Conservation (phyloP, 1,140 invertebrate species). For the Drosophila ohnishii region DNA sequence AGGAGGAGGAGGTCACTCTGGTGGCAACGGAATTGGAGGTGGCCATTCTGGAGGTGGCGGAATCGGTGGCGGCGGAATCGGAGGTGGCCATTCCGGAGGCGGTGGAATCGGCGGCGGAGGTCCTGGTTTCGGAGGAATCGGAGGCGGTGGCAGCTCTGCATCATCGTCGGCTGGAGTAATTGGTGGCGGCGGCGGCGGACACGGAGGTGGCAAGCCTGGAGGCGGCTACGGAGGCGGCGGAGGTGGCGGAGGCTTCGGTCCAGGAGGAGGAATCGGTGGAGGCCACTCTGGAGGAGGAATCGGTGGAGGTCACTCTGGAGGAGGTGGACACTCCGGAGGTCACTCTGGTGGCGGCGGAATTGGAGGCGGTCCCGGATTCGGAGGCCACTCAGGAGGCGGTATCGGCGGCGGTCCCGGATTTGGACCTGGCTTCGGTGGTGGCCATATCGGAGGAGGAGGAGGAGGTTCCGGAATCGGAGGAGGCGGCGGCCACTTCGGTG, state of each 20-base stretch:
- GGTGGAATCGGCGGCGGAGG: constrained; percentile 8
- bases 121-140: constrained; percentile 7
- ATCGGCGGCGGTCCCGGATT: constrained; percentile 8
- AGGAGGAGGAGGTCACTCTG: constrained; percentile 30
- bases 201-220: constrained; percentile 12
- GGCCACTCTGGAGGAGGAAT: not conserved
- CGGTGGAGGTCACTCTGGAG: constrained; percentile 7
- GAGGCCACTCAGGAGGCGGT: constrained; percentile 17
- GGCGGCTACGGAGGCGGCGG: constrained; percentile 5
- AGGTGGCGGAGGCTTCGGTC: constrained; percentile 10
- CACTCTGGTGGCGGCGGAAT: not conserved
- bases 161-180: constrained; percentile 25
- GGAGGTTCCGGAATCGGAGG: constrained; percentile 20
- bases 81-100: constrained; percentile 7
- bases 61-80: constrained; percentile 4
- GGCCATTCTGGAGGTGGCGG: constrained; percentile 19
- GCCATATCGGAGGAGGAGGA: not conserved
- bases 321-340: not conserved
- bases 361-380: constrained; percentile 4
- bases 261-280: constrained; percentile 13
- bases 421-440: constrained; percentile 20
- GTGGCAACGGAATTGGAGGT: constrained; percentile 27
- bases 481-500: constrained; percentile 16
- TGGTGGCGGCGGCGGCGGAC: constrained; percentile 23
- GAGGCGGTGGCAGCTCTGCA: constrained; percentile 25